A percentile compares a stretch with the other conserved stretches of the same genome.
Evolutionary conservation across 2,797 vertebrate species (phyloP).

Genomic region (Morelia viridis): DNA sequence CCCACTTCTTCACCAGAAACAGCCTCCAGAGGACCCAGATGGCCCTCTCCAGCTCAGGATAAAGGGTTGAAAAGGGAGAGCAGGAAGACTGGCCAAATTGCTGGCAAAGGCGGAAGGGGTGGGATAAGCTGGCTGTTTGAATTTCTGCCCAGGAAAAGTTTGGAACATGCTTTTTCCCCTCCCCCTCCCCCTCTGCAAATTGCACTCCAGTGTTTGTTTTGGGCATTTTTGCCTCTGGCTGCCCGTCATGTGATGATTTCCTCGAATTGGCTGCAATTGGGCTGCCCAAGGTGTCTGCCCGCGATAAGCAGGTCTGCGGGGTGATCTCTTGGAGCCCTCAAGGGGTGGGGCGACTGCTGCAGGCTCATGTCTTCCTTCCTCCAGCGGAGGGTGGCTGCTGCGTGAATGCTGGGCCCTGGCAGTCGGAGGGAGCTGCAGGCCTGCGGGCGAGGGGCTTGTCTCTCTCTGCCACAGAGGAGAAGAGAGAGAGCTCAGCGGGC

Average conservation of each 20-base stretch:
- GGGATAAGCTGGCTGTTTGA: background rate
- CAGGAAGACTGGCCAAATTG: background rate
- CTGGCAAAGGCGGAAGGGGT: background rate
- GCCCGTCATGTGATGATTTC: slow-evolving; percentile 18
- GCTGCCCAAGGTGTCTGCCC: slow-evolving; percentile 47
- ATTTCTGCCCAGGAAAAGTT: background rate
- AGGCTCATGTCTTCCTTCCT: background rate
- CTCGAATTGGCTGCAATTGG: background rate
- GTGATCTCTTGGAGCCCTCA: background rate
- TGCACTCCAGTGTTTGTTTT: background rate
- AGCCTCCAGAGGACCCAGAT: background rate
- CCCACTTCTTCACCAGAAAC: too few species aligned
- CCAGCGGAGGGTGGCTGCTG: background rate
- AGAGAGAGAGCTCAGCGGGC: background rate
- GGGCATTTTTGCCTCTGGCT: slow-evolving; percentile 40
- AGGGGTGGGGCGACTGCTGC: background rate
- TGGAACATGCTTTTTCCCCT: too few species aligned
- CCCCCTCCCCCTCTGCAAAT: background rate
- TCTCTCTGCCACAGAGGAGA: background rate
- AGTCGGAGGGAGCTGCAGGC: background rate
- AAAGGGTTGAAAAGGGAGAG: background rate
- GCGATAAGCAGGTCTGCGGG: slow-evolving; percentile 55
- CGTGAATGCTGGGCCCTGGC: background rate
- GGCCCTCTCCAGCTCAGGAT: background rate
- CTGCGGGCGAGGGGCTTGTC: background rate